Evolutionary conservation across 2,113 vertebrate species (phyloP).

Genomic region (Periophthalmodon schlosseri): DNA sequence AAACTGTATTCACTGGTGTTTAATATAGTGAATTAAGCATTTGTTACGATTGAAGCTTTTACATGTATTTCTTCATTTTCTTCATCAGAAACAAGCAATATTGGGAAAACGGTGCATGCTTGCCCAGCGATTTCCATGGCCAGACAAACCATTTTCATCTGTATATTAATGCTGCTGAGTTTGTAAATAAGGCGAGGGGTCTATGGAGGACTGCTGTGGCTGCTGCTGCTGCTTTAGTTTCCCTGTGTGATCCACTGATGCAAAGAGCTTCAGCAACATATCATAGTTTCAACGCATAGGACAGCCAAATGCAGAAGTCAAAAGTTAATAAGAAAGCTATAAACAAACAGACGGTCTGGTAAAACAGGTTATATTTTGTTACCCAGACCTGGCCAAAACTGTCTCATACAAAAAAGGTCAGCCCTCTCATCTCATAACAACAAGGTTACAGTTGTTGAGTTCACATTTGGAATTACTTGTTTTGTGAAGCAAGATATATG

Average conservation of each 20-base stretch:
- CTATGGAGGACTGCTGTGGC: slow-evolving; percentile 41
- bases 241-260: slow-evolving; percentile 62
- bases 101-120: slow-evolving; percentile 27
- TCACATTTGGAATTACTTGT: neutral
- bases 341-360: neutral
- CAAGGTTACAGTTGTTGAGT: neutral
- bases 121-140: slow-evolving; percentile 57
- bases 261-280: slow-evolving; percentile 52
- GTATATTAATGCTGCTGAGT: slow-evolving; percentile 70
- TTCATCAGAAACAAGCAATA: neutral
- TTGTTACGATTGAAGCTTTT: neutral
- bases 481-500: neutral
- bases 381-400: too few species aligned
- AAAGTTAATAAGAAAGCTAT: neutral
- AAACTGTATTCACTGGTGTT: neutral
- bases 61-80: neutral
- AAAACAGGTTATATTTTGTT: too few species aligned
- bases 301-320: slow-evolving; percentile 30
- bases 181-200: slow-evolving; percentile 67
- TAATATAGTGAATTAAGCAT: neutral
- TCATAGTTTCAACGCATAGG: slow-evolving; percentile 30
- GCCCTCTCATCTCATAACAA: neutral
- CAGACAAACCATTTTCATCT: slow-evolving; percentile 69
- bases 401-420: neutral
- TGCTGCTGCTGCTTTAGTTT: slow-evolving; percentile 35